Evolutionary conservation across 2,888 invertebrate species (phyloP), one percentile per base, ranked within the genome.

Genomic region (Platycnemis pennipes): DNA sequence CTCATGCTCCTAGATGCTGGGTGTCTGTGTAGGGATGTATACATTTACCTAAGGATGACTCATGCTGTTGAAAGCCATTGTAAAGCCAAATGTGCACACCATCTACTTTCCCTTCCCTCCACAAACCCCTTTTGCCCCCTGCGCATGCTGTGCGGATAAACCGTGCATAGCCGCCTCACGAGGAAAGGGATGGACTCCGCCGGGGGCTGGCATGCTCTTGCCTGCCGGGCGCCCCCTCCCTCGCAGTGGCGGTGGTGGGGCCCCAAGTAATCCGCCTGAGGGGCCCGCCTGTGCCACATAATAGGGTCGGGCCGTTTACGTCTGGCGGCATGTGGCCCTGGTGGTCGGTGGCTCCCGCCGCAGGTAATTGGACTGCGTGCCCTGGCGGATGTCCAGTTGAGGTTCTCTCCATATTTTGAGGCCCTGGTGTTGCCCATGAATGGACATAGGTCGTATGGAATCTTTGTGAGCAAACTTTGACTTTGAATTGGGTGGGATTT

Each of bases 331-430:
- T 44, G 91, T 44, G 91, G 91, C 91, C 91, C 91, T 69, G 91
- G 63, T 91, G 91, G 91, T 91, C 63, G 91, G 91, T 91, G 91
- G 63, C 91, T 91, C 91, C 91, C 91, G 91, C 91, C 91, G 91
- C 91, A 91, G 91, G 91, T 91, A 91, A 91, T 91, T 91, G 91
- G 91, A 91, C 91, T 91, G 91, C 91, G 91, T 91, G 91, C 91
- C 91, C 91, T 91, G 91, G 91, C 91, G 91, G 91, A 91, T 45
- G 91, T 91, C 91, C 63, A 45, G 63, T 91, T 56, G 56, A 56
- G 37, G 91, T 56, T 63, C 63, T 91, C 86, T 86, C 37, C 53
- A 56, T 49, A 31, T 88, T 88, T 11, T 42, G 63, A n/a, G 63
- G 63, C 91, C 91, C 69, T 91, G 91, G 63, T 91, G 91, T 91